Evolutionary conservation across 2,888 invertebrate genomes (phyloP).

Genomic region (Lutraria lutraria): DNA sequence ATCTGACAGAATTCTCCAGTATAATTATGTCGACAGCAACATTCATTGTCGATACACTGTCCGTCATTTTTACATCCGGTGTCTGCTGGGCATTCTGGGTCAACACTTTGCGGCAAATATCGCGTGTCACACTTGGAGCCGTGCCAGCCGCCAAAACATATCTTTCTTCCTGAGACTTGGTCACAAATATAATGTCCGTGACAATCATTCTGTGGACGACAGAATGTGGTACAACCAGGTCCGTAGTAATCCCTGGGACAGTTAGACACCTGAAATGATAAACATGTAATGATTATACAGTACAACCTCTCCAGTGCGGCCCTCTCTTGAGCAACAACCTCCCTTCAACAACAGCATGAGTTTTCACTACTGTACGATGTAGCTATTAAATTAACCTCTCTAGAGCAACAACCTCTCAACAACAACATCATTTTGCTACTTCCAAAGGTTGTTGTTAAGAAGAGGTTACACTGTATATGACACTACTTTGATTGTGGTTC

Average conservation of each 20-base stretch:
- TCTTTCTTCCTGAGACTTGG: constrained; percentile 46
- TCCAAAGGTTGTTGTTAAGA: too few species aligned
- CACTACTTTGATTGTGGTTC: too few species aligned
- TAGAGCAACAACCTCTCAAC: too few species aligned
- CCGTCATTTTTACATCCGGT: constrained; percentile 68
- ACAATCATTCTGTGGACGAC: constrained; percentile 49
- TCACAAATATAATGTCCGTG: constrained; percentile 60
- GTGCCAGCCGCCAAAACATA: constrained; percentile 62
- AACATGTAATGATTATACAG: not conserved
- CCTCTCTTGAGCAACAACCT: too few species aligned
- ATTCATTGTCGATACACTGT: constrained; percentile 56
- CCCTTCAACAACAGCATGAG: too few species aligned
- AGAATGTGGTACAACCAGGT: constrained; percentile 23
- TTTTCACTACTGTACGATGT: too few species aligned
- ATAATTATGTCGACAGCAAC: constrained; percentile 63
- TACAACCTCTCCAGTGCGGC: too few species aligned
- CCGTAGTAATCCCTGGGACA: constrained; percentile 52
- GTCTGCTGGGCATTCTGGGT: constrained; percentile 55
- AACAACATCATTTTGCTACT: too few species aligned
- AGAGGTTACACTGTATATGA: too few species aligned
- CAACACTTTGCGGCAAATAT: constrained; percentile 53
- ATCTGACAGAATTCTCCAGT: constrained; percentile 61
- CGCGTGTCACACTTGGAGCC: constrained; percentile 65
- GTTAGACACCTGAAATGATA: constrained; percentile 7
- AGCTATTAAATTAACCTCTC: too few species aligned